phyloP scores from a whole-genome alignment of 2,113 vertebrate genomes.

The Corydoras sp. region DNA sequence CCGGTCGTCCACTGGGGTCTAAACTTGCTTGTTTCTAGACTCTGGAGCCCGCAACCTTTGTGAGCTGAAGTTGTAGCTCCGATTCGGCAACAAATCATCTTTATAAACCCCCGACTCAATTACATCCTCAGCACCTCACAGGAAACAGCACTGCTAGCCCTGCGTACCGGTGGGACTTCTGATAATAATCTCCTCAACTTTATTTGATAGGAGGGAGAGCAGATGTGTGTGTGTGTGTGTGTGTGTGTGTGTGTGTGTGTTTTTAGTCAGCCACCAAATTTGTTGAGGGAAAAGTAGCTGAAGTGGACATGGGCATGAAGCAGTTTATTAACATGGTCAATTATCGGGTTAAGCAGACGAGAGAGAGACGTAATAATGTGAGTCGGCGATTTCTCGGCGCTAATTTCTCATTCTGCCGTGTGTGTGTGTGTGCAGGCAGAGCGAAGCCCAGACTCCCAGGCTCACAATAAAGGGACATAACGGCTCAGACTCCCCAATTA shows the following conservation, averaged over 20 bases:
- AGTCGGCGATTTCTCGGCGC: slow-evolving; percentile 53
- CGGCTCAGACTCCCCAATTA: slow-evolving; percentile 63
- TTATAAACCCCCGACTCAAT: slow-evolving; percentile 40
- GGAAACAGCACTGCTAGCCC: slow-evolving; percentile 32
- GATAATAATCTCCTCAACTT: slow-evolving; percentile 39
- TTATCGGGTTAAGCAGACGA: slow-evolving; percentile 64
- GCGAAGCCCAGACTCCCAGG: slow-evolving; percentile 53
- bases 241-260: slow-evolving; percentile 5
- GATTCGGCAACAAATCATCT: slow-evolving; percentile 37
- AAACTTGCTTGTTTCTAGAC: slow-evolving; percentile 32
- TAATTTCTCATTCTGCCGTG: slow-evolving; percentile 55
- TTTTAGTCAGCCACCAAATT: slow-evolving; percentile 54
- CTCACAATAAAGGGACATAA: slow-evolving; percentile 52
- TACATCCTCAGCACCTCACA: slow-evolving; percentile 32
- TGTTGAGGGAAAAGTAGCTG: slow-evolving; percentile 44
- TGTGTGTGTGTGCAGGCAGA: slow-evolving; percentile 56
- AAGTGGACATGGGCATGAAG: slow-evolving; percentile 49
- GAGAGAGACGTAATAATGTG: slow-evolving; percentile 55
- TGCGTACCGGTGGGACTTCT: slow-evolving; percentile 38
- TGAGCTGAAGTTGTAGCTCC: slow-evolving; percentile 22
- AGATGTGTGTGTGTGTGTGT: slow-evolving; percentile 24
- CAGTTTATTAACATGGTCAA: slow-evolving; percentile 56
- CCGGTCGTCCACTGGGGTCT: slow-evolving; percentile 9
- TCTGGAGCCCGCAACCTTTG: slow-evolving; percentile 1
- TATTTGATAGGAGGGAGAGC: slow-evolving; percentile 40